Evolutionary conservation across 2,113 vertebrate genomes (phyloP), one percentile per base, ranked within the genome.

Genomic region (Apteryx mantelli): DNA sequence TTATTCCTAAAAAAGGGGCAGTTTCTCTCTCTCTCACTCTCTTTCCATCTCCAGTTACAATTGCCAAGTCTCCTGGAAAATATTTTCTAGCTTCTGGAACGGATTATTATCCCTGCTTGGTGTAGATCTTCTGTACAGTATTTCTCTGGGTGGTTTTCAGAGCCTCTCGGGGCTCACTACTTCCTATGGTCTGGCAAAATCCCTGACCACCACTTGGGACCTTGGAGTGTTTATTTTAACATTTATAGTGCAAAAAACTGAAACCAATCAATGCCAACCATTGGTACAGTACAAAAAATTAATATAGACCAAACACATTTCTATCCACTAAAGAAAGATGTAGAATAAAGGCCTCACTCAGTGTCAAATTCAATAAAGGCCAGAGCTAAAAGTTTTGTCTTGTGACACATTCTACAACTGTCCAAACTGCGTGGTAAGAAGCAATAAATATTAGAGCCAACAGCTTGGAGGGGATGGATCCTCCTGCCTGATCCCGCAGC

Each of bases 31-130:
- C 58, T 82, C 80, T 81, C 68, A 58, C 56, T 73, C n/a, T 95
- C 86, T 95, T 91, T 95, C 93, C 91, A 88, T 93, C 85, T 95
- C 46, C 95, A 95, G 87, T 73, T 90, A 55, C 91, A 94, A 79
- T 86, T 95, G 89, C 94, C 95, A 87, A 91, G 91, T 81, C 89
- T 95, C 93, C 91, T 96, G 95, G 96, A 97, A 97, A 97, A 96
- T 97, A 97, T 96, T 96, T 95, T 93, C 89, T 88, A 94, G 82
- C 76, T 97, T 96, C 97, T 95, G 94, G 95, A 97, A 96, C 4
- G 15, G 79, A 96, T 97, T 95, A 95, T 93, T 88, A 61, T 97
- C 82, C 93, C 74, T 90, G 32, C 71, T 96, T 26, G 6, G 88
- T 94, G 85, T 84, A 94, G 85, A 86, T 93, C 80, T 89, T 94